Evolutionary conservation across 2,113 vertebrate genomes (phyloP), one percentile per base, ranked within the genome.

Genomic region (Anas platyrhynchos): DNA sequence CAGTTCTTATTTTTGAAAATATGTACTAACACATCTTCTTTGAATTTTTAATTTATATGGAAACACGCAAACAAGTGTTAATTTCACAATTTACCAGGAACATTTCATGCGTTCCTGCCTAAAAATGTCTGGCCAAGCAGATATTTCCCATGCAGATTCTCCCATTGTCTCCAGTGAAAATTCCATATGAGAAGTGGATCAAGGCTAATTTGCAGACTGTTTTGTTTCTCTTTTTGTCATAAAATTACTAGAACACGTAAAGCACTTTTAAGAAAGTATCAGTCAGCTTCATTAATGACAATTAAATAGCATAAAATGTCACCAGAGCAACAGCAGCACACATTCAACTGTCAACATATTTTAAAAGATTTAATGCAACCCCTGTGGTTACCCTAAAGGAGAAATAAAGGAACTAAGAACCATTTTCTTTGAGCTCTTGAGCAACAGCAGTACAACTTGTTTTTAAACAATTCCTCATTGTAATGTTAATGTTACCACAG

Each of bases 301-400:
- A 96, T 97, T 97, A 97, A 96, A 96, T 94, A 96, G 89, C 82
- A 93, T 81, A 77, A 94, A 97, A 95, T 93, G 92, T 96, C 96
- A 97, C 93, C 79, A 88, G 91, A 96, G 90, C 86, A 97, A 92
- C 86, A 93, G 94, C 92, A 96, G 86, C 67, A 63, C 89, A 95
- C 96, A 96, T 89, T 87, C 89, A 97, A 93, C 95, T 95, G 93
- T 97, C 94, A 97, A 97, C 92, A 80, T 96, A 94, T 93, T 97
- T 93, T 62, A 96, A 96, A 97, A 96, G 97, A 94, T 97, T 97
- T 97, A 97, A 97, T 94, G 95, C 96, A 96, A 96, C 97, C 96
- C 95, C 94, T 92, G 94, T 96, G 94, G 96, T 96, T 97, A 89
- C 96, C 86, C 96, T 96, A 83, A 89, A 93, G 86, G 81, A 96